phyloP scores from a whole-genome alignment of 2,888 invertebrate species.

The Nephrotoma flavescens region DNA sequence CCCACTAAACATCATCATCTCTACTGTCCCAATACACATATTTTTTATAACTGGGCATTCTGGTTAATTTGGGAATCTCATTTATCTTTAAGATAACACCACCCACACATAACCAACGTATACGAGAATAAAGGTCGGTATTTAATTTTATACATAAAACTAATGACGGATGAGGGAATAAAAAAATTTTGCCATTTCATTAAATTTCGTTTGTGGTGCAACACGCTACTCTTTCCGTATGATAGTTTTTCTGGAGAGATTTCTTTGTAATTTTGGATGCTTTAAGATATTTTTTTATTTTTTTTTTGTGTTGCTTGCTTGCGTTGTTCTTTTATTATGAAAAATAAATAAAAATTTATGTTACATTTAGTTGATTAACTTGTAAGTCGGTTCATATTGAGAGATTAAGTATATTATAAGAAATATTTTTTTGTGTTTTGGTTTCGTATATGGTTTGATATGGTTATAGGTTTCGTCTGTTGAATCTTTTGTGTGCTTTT shows the following conservation, averaged over 20 bases:
- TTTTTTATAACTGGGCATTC: neutral
- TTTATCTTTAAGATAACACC: neutral
- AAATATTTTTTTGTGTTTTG: neutral
- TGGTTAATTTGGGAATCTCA: neutral
- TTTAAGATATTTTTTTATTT: neutral
- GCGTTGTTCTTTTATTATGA: neutral
- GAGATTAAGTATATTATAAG: neutral
- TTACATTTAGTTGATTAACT: neutral
- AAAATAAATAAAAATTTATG: neutral
- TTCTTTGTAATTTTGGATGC: neutral
- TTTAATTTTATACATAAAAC: neutral
- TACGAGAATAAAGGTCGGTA: neutral
- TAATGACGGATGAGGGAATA: neutral
- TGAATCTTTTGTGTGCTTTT: neutral
- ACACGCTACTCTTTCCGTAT: neutral
- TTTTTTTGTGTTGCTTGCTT: neutral
- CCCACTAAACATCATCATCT: too few species aligned
- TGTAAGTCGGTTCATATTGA: neutral
- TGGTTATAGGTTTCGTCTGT: neutral
- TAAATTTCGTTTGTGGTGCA: neutral
- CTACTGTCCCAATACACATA: neutral
- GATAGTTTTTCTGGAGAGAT: neutral
- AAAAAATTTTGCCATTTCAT: neutral
- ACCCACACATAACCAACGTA: neutral
- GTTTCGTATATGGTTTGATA: neutral